Evolutionary conservation across 2,113 vertebrate species (phyloP), one percentile per base, ranked within the genome.

Genomic region (Aspidoscelis tigris): DNA sequence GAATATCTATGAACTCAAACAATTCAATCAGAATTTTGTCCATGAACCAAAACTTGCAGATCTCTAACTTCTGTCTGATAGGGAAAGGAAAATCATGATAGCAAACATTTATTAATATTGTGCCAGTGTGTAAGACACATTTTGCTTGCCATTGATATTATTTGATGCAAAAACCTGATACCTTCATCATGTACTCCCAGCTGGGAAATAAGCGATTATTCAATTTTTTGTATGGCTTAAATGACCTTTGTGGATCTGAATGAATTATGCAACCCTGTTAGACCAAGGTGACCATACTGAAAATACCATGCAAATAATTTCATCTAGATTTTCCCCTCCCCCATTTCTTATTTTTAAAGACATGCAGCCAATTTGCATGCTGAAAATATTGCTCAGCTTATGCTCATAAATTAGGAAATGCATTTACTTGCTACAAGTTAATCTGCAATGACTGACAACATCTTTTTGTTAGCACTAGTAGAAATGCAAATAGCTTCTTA

Each of bases 351-450:
- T 76, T 53, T 33, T 76, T 24, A 90, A 79, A 89, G 66, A 81
- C 84, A 84, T 16, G 0, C 22, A 82, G 78, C 83, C 87, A 82
- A 82, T 87, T 26, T 21, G 76, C 80, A 84, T 18, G 0, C 76
- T 86, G 58, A 78, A 87, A 84, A 87, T 89, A 87, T 82, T 70
- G 84, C 86, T 66, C 86, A 92, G 84, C 71, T 79, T 47, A 1
- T 87, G 84, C 44, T 53, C 22, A 89, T 92, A 58, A 90, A 91
- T 86, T 90, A 89, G 83, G 87, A 87, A 80, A 68, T 81, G 78
- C 76, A n/a, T 84, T 84, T 93, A 71, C 85, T 89, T 61, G 20
- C 41, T 58, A 70, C 74, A 80, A 86, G 26, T 81, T 81, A 76
- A 86, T 81, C 65, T 81, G 43, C 47, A 76, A 70, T 61, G 79